Conservation (phyloP, 2,888 invertebrate genomes). For the Epiperipatus broadwayi region DNA sequence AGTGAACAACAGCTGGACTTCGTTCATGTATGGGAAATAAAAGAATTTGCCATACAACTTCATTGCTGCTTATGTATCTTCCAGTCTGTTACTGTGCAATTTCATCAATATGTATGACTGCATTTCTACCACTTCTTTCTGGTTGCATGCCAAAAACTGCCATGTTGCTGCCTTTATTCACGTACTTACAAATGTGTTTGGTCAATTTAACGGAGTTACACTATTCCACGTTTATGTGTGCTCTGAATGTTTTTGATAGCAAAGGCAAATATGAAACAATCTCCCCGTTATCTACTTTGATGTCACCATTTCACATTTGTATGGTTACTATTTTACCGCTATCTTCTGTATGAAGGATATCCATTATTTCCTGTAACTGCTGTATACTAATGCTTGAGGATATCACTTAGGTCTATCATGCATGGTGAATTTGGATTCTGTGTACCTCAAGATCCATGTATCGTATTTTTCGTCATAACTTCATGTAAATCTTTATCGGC, state of each 20-base stretch:
- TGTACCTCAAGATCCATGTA: conserved; percentile 27
- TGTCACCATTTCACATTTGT: too few species aligned
- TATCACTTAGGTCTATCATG: too few species aligned
- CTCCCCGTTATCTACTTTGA: conserved; percentile 14
- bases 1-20: conserved; percentile 20
- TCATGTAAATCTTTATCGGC: conserved; percentile 19
- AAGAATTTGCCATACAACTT: conserved; percentile 25
- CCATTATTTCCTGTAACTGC: conserved; percentile 24
- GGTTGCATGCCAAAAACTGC: conserved; percentile 18
- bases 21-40: conserved; percentile 22
- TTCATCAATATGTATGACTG: conserved; percentile 18
- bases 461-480: conserved; percentile 25
- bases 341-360: conserved; percentile 24
- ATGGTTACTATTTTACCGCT: conserved; percentile 12
- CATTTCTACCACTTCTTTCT: background rate
- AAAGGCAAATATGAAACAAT: conserved; percentile 15
- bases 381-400: conserved; percentile 19
- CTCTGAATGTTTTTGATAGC: conserved; percentile 18
- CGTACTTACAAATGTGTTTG: conserved; percentile 25
- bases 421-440: conserved; percentile 21
- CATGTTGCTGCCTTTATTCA: conserved; percentile 29
- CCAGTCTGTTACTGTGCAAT: conserved; percentile 22
- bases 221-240: conserved; percentile 27
- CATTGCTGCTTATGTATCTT: conserved; percentile 24
- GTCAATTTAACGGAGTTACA: conserved; percentile 18